A percentile compares a stretch with the other conserved stretches of the same genome.
Evolutionary conservation across 2,113 vertebrate genomes (phyloP).

Genomic region (Ivindomyrus marchei): DNA sequence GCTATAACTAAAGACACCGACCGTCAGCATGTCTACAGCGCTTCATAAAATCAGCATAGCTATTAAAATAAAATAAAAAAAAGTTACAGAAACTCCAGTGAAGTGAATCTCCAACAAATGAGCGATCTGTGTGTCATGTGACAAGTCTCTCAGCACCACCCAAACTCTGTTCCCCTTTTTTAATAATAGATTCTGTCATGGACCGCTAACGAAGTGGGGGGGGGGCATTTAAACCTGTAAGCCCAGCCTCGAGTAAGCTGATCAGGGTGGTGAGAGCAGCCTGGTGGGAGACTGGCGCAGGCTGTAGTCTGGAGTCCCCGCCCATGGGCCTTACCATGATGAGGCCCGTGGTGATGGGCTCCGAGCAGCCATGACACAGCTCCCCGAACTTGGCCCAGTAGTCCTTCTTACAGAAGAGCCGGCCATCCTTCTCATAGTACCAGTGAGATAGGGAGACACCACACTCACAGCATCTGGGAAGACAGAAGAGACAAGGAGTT

Average conservation of each 20-base stretch:
- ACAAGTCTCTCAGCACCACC: neutral
- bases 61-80: neutral
- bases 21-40: neutral
- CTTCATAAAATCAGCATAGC: neutral
- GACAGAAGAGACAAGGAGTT: neutral
- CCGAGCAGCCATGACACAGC: slow-evolving; percentile 88
- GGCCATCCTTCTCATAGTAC: slow-evolving; percentile 97
- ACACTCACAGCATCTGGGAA: slow-evolving; percentile 84
- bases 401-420: slow-evolving; percentile 93
- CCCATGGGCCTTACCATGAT: slow-evolving; percentile 78
- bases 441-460: slow-evolving; percentile 83
- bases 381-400: slow-evolving; percentile 91
- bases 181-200: slow-evolving; percentile 33
- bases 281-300: neutral
- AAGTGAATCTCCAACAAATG: neutral
- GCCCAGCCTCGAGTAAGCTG: neutral
- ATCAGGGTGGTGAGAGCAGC: neutral
- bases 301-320: neutral
- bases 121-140: neutral
- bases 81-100: neutral
- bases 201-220: neutral
- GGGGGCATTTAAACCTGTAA: neutral
- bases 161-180: slow-evolving; percentile 15
- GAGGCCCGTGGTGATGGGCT: slow-evolving; percentile 90
- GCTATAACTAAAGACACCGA: too few species aligned